phyloP scores from a whole-genome alignment of 2,888 invertebrate species.

The Ornithoptera alexandrae region DNA sequence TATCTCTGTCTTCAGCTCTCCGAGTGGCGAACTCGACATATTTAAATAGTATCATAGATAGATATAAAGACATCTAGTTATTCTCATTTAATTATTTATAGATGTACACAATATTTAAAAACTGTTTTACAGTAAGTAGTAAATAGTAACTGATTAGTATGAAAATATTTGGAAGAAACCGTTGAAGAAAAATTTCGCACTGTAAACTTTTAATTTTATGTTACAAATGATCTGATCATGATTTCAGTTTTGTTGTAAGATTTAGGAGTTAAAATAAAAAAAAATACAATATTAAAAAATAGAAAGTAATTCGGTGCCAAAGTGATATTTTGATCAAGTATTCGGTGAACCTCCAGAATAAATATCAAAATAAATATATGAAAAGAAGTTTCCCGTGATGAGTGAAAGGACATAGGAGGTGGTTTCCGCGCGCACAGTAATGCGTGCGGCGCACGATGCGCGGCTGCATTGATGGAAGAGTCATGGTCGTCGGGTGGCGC shows the following conservation, averaged over 20 bases:
- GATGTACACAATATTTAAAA: too few relatives aligned
- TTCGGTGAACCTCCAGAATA: slow-evolving; percentile 32
- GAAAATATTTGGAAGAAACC: too few relatives aligned
- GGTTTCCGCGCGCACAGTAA: slow-evolving; percentile 60
- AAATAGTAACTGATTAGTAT: too few relatives aligned
- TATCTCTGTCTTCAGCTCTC: slow-evolving; percentile 34
- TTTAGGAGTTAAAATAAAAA: not conserved
- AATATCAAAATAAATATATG: slow-evolving; percentile 7
- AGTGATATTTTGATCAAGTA: slow-evolving; percentile 9
- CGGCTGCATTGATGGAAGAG: slow-evolving; percentile 76
- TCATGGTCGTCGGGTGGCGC: slow-evolving; percentile 79
- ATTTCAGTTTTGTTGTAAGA: not conserved
- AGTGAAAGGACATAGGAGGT: slow-evolving; percentile 61
- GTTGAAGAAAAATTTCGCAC: too few relatives aligned
- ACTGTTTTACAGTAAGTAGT: too few relatives aligned
- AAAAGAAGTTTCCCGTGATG: slow-evolving; percentile 39
- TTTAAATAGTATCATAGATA: slow-evolving; percentile 34
- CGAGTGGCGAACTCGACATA: slow-evolving; percentile 34
- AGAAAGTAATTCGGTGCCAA: not conserved
- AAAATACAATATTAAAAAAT: not conserved
- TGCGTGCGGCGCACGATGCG: slow-evolving; percentile 70
- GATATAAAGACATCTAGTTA: slow-evolving; percentile 19
- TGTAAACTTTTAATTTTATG: too few relatives aligned
- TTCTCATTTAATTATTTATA: slow-evolving; percentile 1
- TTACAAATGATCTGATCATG: too few relatives aligned